Percentiles rank a stretch among this genome's conserved stretches.
phyloP scores from a whole-genome alignment of 1,140 invertebrate species.

The Pogonognathellus flavescens region DNA sequence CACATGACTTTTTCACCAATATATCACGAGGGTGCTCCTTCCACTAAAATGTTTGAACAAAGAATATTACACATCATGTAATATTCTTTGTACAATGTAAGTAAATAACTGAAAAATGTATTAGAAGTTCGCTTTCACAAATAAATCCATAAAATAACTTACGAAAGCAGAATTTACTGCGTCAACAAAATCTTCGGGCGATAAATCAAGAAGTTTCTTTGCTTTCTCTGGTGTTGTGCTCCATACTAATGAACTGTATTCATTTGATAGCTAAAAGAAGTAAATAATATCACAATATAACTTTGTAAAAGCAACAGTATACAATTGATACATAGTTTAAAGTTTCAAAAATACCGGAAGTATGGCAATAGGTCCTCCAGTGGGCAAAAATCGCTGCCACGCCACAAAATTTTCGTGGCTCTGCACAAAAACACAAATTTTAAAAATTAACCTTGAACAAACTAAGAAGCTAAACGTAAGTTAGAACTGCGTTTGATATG shows the following conservation, averaged over 20 bases:
- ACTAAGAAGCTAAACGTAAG: no score
- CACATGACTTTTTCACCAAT: conserved; percentile 69
- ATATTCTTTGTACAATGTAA: no score
- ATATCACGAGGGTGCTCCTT: conserved; percentile 77
- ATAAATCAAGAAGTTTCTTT: conserved; percentile 78
- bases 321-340: conserved; percentile 1
- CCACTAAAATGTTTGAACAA: conserved; percentile 73
- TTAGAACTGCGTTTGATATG: no score
- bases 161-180: conserved; percentile 89
- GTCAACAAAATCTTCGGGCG: conserved; percentile 88
- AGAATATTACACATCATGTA: conserved; percentile 52
- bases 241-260: conserved; percentile 92
- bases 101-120: no score
- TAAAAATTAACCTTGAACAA: conserved; percentile 44
- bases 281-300: conserved; percentile 51
- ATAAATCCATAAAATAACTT: conserved; percentile 68
- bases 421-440: no score
- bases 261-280: conserved; percentile 76
- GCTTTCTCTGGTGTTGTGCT: conserved; percentile 83
- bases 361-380: conserved; percentile 87
- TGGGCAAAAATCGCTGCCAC: conserved; percentile 95
- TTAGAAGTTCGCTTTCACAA: no score
- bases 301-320: conserved; percentile 51
- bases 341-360: conserved; percentile 80
- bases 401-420: conserved; percentile 84